Percentiles rank a stretch among this genome's conserved stretches.
Evolutionary conservation across 2,113 vertebrate genomes (phyloP).

Genomic region (Chelonoidis abingdonii): DNA sequence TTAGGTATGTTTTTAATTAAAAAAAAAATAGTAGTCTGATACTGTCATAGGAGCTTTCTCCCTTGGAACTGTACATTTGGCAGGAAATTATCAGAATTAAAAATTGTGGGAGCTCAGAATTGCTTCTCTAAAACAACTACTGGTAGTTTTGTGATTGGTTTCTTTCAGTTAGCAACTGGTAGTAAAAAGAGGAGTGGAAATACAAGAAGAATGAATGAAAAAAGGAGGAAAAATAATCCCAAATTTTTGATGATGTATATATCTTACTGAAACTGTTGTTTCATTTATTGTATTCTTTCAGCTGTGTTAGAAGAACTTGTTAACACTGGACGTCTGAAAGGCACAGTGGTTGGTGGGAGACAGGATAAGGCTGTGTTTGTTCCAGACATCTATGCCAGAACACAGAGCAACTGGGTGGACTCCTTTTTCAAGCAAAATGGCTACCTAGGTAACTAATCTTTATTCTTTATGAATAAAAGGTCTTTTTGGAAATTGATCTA

Average conservation of each 20-base stretch:
- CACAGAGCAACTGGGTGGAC: slow-evolving; percentile 96
- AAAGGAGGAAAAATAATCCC: background rate
- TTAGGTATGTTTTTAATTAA: fast-evolving
- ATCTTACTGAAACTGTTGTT: background rate
- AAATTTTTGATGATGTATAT: background rate
- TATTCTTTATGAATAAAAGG: slow-evolving; percentile 6
- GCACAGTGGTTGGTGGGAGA: slow-evolving; percentile 91
- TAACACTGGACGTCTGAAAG: slow-evolving; percentile 88
- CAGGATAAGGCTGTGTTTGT: slow-evolving; percentile 95
- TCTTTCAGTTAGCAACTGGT: background rate
- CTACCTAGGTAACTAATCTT: slow-evolving; percentile 89
- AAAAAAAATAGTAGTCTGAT: background rate
- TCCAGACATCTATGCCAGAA: slow-evolving; percentile 95
- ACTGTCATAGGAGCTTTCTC: background rate
- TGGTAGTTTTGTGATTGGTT: background rate
- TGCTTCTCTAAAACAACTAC: background rate
- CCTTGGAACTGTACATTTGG: background rate
- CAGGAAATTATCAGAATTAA: background rate
- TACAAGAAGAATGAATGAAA: background rate
- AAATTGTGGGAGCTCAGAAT: background rate
- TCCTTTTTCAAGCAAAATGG: slow-evolving; percentile 96
- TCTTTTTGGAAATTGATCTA: background rate
- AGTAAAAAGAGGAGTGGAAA: background rate
- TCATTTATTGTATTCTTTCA: slow-evolving; percentile 69
- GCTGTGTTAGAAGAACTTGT: slow-evolving; percentile 95